Evolutionary conservation across 1,140 invertebrate genomes (phyloP).

Genomic region (Monomorium pharaonis): DNA sequence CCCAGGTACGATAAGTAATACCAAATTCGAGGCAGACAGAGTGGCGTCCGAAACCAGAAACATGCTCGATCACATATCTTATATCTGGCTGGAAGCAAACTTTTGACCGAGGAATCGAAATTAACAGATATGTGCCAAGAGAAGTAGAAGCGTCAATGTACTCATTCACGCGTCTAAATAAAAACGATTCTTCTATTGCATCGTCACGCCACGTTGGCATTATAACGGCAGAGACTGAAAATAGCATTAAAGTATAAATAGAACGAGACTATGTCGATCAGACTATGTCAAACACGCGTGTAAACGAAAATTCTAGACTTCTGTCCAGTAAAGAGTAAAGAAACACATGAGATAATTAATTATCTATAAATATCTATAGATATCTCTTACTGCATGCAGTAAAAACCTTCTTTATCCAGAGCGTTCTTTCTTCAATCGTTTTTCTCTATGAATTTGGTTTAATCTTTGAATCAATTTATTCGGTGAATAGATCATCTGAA

Average conservation of each 20-base stretch:
- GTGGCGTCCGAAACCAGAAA: neutral
- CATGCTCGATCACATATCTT: neutral
- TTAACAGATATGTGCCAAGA: neutral
- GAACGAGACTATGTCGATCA: neutral
- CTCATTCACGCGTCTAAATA: neutral
- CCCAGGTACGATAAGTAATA: too few relatives aligned
- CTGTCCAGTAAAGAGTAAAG: neutral
- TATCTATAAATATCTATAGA: constrained; percentile 15
- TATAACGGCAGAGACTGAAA: constrained; percentile 3
- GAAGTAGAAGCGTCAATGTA: constrained; percentile 2
- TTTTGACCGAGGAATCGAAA: neutral
- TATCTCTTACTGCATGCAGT: neutral
- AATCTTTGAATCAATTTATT: neutral
- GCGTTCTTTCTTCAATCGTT: constrained; percentile 51
- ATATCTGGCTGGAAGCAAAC: neutral
- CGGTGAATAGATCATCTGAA: neutral
- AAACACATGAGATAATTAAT: neutral
- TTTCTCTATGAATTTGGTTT: constrained; percentile 33
- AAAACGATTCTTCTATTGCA: neutral
- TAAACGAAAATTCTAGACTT: constrained; percentile 7
- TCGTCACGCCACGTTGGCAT: neutral
- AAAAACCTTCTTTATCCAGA: neutral
- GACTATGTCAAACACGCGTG: neutral
- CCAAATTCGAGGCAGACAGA: constrained; percentile 17
- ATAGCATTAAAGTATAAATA: constrained; percentile 37